phyloP scores from a whole-genome alignment of 1,140 invertebrate species.

The Rhagoletis zephyria region DNA sequence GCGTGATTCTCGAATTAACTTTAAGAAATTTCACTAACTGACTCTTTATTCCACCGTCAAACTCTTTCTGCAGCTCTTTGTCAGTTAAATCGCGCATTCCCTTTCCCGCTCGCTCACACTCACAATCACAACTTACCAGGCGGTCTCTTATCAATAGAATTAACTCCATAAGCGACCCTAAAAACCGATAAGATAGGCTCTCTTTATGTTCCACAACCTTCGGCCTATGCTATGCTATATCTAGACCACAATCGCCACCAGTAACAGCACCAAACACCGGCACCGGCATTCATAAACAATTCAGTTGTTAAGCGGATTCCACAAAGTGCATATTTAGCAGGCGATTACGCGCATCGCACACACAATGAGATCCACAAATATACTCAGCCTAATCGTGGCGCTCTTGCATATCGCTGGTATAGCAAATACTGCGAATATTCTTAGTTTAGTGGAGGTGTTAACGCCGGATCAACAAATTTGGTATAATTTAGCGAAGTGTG shows the following conservation, averaged over 20 bases:
- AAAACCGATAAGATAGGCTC: constrained; percentile 28
- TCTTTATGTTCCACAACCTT: neutral
- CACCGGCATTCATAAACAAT: neutral
- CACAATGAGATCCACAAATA: constrained; percentile 11
- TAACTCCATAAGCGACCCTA: neutral
- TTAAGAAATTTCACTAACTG: neutral
- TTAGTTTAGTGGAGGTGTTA: constrained; percentile 25
- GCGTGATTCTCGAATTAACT: too few species aligned
- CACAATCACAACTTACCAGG: neutral
- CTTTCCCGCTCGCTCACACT: neutral
- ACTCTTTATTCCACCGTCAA: neutral
- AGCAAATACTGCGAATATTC: constrained; percentile 15
- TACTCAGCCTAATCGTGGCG: neutral
- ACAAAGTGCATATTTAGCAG: constrained; percentile 12
- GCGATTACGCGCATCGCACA: neutral
- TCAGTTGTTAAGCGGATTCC: constrained; percentile 23
- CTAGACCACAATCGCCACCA: too few species aligned
- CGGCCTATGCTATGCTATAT: neutral
- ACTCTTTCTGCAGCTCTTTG: neutral
- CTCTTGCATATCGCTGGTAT: neutral
- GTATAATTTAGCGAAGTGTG: neutral
- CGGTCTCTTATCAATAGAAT: neutral
- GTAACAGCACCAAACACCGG: neutral
- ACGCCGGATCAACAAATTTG: constrained; percentile 30
- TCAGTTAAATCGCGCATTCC: neutral